These are phyloP conservation scores for Alaudala cheleensis DNA, from an alignment of 2,113 vertebrate species.

Conservation along the genomic window DNA sequence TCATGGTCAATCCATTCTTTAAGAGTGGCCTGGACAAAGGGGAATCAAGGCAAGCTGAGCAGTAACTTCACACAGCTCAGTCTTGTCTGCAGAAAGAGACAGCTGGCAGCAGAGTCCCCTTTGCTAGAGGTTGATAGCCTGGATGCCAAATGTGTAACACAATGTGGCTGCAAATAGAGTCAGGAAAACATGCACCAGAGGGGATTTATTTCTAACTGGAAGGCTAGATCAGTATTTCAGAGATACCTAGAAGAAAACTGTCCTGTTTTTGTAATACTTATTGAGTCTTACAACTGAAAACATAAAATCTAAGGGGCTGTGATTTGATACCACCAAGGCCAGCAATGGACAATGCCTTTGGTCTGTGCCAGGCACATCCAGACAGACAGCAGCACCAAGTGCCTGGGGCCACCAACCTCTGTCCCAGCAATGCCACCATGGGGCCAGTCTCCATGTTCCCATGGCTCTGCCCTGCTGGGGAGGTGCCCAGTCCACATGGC, in stretches of 20 bases:
- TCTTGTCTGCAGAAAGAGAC: not conserved
- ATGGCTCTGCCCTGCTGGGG: not conserved
- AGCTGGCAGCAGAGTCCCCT: not conserved
- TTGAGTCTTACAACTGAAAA: not conserved
- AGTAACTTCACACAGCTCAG: not conserved
- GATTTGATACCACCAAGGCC: not conserved
- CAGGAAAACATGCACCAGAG: not conserved
- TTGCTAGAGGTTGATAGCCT: not conserved
- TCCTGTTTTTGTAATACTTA: not conserved
- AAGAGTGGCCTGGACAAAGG: not conserved
- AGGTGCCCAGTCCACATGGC: not conserved
- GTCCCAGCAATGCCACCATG: rapidly evolving
- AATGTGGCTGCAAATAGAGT: not conserved
- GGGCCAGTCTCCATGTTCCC: not conserved
- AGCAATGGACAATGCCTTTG: not conserved
- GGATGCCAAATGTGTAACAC: not conserved
- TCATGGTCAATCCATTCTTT: not conserved
- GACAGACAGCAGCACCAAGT: not conserved
- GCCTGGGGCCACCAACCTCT: not conserved
- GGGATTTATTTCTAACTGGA: not conserved
- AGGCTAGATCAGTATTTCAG: not conserved
- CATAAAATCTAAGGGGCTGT: not conserved
- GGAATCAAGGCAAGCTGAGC: not conserved
- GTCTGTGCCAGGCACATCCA: not conserved
- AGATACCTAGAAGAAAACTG: not conserved